Base-by-base conservation (phyloP, 2,888 invertebrate species). In the Limnephilus marmoratus region DNA sequence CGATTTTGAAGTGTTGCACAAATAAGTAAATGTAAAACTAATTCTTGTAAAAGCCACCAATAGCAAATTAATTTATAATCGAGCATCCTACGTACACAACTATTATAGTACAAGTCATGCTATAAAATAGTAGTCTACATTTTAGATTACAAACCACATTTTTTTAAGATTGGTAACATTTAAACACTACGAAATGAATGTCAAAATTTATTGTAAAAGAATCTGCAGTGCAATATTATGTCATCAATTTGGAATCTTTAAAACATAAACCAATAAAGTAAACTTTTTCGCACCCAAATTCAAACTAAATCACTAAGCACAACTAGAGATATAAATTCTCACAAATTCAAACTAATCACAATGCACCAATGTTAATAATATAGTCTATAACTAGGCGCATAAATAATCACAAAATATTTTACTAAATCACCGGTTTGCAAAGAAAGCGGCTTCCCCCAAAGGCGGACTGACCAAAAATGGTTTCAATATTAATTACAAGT, bases 341-440 rank as follows among this genome's bases (percentile, higher is more conserved):
- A 45, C 45, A 45, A 45, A 45, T 45, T 45, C 41, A 41, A 41
- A 41, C 41, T 11, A 41, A 37, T 37, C 87, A 68, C 45, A 18
- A 34, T 49, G 53, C 87, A 87, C 87, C 31, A 49, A 34, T 68
- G 53, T 18, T 49, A 68, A 15, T 31, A 18, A 87, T 87, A 31
- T 87, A 68, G 87, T 29, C 18, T 29, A 31, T 29, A 87, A 87
- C 49, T 18, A 87, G 87, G 87, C 87, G 87, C 87, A 87, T 53
- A 11, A 29, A 87, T 31, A 24, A 18, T 13, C 34, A 41, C 24
- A 85, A 34, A 85, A 85, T 37, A 37, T 82, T 12, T 13, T 34
- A 29, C 13, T 53, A 68, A 7, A 68, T 68, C 24, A 82, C 34
- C 3, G 7, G 37, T 83, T 83, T 13, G 83, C 18, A 37, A 24